phyloP scores from a whole-genome alignment of 2,888 invertebrate genomes.

The Rhyacophila evoluta region DNA sequence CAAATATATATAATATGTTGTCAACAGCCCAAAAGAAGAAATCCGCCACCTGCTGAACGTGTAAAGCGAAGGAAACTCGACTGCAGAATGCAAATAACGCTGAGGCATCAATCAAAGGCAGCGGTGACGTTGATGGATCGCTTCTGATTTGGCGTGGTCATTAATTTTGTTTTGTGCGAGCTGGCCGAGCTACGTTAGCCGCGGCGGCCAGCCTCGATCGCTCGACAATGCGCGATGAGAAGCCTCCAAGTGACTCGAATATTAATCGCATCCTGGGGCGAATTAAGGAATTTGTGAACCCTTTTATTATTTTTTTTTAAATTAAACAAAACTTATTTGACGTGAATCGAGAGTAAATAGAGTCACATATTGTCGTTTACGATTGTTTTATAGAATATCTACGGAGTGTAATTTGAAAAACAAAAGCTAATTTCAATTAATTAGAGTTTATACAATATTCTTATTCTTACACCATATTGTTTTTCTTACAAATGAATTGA shows the following conservation, averaged over 20 bases:
- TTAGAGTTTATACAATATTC: no score
- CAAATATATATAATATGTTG: no score
- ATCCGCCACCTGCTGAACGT: constrained; percentile 33
- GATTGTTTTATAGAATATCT: no score
- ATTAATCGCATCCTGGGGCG: background rate
- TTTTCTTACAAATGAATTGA: no score
- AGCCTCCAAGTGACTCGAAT: constrained; percentile 5
- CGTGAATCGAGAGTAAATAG: no score
- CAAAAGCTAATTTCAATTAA: no score
- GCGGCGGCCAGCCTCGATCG: background rate
- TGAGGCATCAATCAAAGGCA: constrained; percentile 52
- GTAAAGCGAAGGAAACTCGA: constrained; percentile 19
- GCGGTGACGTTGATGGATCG: constrained; percentile 51
- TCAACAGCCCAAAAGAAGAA: background rate
- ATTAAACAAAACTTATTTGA: background rate
- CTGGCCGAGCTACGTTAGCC: background rate
- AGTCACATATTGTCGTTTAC: no score
- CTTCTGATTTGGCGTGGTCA: constrained; percentile 47
- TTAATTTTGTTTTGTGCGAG: constrained; percentile 44
- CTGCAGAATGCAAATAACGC: constrained; percentile 49
- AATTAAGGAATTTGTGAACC: background rate
- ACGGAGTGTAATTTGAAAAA: no score
- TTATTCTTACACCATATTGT: no score
- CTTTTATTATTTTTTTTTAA: background rate
- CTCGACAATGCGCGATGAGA: background rate